Evolutionary conservation across 2,888 invertebrate genomes (phyloP).

Genomic region (Eulithis testata): DNA sequence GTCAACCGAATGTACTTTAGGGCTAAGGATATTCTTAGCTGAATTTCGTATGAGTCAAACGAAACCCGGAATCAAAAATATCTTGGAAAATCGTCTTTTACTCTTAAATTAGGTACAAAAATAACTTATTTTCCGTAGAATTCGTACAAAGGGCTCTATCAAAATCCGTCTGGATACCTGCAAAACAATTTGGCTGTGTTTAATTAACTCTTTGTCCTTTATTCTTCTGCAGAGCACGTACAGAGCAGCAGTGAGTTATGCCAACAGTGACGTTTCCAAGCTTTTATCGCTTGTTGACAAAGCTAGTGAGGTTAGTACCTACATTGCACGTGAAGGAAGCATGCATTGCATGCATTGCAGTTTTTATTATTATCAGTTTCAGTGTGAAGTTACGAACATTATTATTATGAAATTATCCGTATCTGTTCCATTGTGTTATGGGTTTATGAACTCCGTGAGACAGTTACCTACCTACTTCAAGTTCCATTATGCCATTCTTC

Average conservation of each 20-base stretch:
- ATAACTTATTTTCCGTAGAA: background rate
- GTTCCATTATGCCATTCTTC: no score
- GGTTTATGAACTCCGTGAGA: background rate
- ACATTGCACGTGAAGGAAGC: conserved; percentile 7
- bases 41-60: conserved; percentile 3
- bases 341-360: conserved; percentile 6
- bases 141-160: background rate
- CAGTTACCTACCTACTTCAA: no score
- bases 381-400: background rate
- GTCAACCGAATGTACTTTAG: no score
- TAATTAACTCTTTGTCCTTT: conserved; percentile 10
- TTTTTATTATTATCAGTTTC: conserved; percentile 10
- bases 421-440: background rate
- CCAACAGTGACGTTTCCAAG: conserved; percentile 39
- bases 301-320: conserved; percentile 57
- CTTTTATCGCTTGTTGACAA: conserved; percentile 49
- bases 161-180: background rate
- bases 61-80: conserved; percentile 16
- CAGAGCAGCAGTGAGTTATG: conserved; percentile 51
- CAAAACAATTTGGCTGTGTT: background rate
- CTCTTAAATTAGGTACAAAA: no score
- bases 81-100: conserved; percentile 5
- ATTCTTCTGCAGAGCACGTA: conserved; percentile 60
- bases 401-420: conserved; percentile 2
- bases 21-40: background rate